Base-by-base conservation (phyloP, 2,797 vertebrate genomes). In the Thalassophryne amazonica region DNA sequence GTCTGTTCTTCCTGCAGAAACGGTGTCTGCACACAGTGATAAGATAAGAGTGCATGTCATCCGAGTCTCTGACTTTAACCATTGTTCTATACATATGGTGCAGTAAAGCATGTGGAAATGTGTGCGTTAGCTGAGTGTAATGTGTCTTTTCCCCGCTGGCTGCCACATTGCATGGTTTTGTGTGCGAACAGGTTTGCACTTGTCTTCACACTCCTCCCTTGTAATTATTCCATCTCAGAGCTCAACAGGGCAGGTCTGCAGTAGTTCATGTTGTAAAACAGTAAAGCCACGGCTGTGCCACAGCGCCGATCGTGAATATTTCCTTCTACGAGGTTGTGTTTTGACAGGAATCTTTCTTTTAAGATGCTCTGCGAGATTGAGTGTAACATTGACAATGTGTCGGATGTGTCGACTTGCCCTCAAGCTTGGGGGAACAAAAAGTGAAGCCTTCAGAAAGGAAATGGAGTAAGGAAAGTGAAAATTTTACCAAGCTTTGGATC, bases 131-230 rank as follows among this genome's bases (percentile, higher is more conserved):
- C n/a, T n/a, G n/a, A n/a, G n/a, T n/a, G 41, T 61, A 59, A 66
- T 69, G 51, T 61, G 10, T 48, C 37, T 45, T 64, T 59, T 64
- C 49, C 31, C 56, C 36, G 21, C 28, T 51, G 43, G 46, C 39
- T 51, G 39, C 68, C 27, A 4, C 46, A 49, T 51, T 68, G 35
- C 41, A 11, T 23, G 61, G 42, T 70, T 73, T 46, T 30, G 49
- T 48, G 55, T 45, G 14, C 8, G 40, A 65, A 50, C 89, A 87
- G 77, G 89, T 88, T 59, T 17, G 49, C 65, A 43, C 86, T 73
- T 52, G 87, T 31, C 50, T 66, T 50, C 18, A 22, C 5, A 49
- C 63, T 73, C 69, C 71, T 73, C 74, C 66, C 37, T 52, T 60
- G 25, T 17, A 25, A 50, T 25, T 28, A 23, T 32, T 28, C 17